Evolutionary conservation across 2,797 vertebrate genomes (phyloP).

Genomic region (Brachyalestes nurse): DNA sequence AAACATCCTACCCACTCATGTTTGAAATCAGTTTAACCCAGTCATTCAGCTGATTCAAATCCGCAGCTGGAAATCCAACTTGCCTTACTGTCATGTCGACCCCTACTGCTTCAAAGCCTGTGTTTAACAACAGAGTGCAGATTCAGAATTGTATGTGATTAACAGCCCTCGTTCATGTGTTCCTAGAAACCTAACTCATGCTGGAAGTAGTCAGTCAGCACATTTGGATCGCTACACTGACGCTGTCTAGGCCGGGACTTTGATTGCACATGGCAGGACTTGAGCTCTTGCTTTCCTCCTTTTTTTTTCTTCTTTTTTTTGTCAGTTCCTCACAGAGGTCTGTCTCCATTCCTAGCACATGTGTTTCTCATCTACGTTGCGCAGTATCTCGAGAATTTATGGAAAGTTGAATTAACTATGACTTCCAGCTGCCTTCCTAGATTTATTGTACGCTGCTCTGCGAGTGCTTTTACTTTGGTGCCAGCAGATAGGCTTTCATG

Average conservation of each 20-base stretch:
- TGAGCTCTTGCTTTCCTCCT: slow-evolving; percentile 18
- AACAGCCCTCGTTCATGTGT: background rate
- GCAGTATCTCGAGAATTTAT: slow-evolving; percentile 77
- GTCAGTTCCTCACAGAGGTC: slow-evolving; percentile 44
- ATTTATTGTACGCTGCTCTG: slow-evolving; percentile 68
- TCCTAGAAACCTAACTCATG: background rate
- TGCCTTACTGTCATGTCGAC: background rate
- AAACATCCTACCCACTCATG: background rate
- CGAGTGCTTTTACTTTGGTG: slow-evolving; percentile 66
- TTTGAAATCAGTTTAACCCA: background rate
- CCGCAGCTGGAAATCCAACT: background rate
- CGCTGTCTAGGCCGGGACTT: slow-evolving; percentile 17
- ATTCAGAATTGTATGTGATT: slow-evolving; percentile 10
- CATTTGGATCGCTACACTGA: slow-evolving; percentile 16
- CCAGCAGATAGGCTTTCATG: slow-evolving; percentile 58
- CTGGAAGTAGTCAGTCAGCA: slow-evolving; percentile 4
- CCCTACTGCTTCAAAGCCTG: background rate
- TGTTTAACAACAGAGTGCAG: background rate
- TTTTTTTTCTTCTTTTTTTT: slow-evolving; percentile 53
- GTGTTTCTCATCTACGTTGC: slow-evolving; percentile 76
- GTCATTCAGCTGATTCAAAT: background rate
- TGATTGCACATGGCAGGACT: slow-evolving; percentile 26
- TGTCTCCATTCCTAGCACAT: slow-evolving; percentile 67
- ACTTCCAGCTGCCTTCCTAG: slow-evolving; percentile 71
- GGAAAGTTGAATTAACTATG: slow-evolving; percentile 78